phyloP scores from a whole-genome alignment of 2,797 vertebrate genomes.

The Helarctos malayanus region DNA sequence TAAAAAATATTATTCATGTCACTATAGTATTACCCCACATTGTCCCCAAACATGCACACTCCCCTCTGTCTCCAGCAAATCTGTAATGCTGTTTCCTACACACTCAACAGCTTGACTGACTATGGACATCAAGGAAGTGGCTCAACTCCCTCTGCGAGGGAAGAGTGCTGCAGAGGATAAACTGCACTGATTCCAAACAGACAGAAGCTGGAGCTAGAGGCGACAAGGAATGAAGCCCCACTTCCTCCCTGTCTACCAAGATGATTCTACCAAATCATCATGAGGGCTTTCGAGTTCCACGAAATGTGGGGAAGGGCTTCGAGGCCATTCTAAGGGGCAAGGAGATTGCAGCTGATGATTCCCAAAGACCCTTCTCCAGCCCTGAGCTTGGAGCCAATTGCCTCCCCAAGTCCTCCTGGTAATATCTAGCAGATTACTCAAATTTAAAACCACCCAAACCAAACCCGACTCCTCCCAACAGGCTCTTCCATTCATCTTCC shows the following conservation, averaged over 20 bases:
- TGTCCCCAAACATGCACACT: background rate
- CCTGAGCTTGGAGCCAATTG: background rate
- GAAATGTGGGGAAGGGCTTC: background rate
- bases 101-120: background rate
- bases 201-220: background rate
- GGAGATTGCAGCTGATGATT: background rate
- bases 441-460: background rate
- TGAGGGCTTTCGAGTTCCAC: background rate
- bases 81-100: background rate
- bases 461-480: background rate
- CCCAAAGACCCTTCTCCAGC: background rate
- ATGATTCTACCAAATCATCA: background rate
- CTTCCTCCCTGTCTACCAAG: background rate
- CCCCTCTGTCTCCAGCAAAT: slow-evolving; percentile 9
- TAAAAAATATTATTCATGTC: background rate
- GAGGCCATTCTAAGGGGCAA: background rate
- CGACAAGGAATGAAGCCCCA: background rate
- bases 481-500: background rate
- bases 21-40: background rate
- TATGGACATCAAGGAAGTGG: background rate
- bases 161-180: background rate
- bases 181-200: background rate
- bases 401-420: background rate
- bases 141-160: background rate
- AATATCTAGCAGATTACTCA: background rate